phyloP scores from a whole-genome alignment of 2,113 vertebrate species.

The Pluvianellus socialis region DNA sequence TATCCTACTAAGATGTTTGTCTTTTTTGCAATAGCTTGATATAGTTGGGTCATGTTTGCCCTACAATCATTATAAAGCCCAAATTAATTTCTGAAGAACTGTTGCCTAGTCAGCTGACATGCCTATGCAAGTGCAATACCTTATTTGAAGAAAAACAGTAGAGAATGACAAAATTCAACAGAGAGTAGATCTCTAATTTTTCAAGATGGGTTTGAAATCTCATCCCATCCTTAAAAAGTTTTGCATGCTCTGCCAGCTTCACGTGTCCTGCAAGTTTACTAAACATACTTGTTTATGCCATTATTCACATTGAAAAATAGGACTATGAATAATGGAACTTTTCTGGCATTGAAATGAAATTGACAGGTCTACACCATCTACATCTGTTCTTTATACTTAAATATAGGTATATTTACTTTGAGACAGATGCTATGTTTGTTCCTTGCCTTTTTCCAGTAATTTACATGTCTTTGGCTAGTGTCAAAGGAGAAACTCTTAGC shows the following conservation, averaged over 20 bases:
- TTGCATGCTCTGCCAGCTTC: neutral
- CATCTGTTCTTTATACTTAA: neutral
- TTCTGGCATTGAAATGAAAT: neutral
- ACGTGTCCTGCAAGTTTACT: neutral
- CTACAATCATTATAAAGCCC: neutral
- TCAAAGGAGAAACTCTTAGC: neutral
- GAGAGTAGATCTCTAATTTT: neutral
- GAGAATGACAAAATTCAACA: neutral
- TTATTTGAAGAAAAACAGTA: neutral
- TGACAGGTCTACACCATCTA: neutral
- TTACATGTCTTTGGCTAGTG: neutral
- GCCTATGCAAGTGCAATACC: neutral
- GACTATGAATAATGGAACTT: neutral
- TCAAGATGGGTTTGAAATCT: neutral
- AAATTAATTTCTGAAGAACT: neutral
- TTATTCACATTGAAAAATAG: neutral
- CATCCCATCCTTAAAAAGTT: neutral
- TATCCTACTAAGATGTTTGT: conserved; percentile 5
- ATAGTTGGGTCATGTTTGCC: neutral
- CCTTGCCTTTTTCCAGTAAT: neutral
- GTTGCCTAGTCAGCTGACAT: neutral
- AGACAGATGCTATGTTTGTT: neutral
- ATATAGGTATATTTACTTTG: neutral
- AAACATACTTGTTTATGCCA: neutral
- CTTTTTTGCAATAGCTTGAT: neutral